Base-by-base conservation (phyloP, 2,888 invertebrate species). In the Schizotus pectinicornis region DNA sequence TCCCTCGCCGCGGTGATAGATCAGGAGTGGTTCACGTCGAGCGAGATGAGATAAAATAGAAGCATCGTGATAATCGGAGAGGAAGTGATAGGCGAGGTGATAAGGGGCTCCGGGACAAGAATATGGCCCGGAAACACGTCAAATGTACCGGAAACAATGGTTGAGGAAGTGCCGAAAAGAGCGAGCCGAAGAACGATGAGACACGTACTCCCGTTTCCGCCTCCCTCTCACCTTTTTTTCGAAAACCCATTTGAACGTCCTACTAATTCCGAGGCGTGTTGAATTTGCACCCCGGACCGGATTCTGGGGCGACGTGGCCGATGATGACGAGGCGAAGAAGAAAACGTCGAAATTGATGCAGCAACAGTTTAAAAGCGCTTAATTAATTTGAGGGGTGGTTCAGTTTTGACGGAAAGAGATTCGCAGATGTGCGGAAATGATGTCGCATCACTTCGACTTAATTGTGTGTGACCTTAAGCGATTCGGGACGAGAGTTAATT, bases 121-220 rank as follows among this genome's bases (percentile, higher is more conserved):
- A 77, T 78, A 77, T 78, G 78, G 77, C 74, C 69, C 76, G 77
- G 77, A 78, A 78, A 77, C 74, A 69, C 70, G 74, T 73, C 72
- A 77, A 79, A 79, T 79, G 77, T 78, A 77, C 73, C 77, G 79
- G 79, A 79, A 79, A 75, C 76, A 73, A 77, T 77, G 74, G 71
- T 70, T 75, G 75, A 77, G 74, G 71, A 76, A 77, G 74, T 76
- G 74, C 70, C 68, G 72, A 67, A 70, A 69, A 73, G 54, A 59
- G 33, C 43, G 30, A 43, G 33, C 43, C n/a, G 13, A 43, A 2
- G 32, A 43, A 43, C 43, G 43, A 43, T 33, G 33, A 22, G 43
- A 55, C 50, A 49, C 49, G 35, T 36, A 30, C 35, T 47, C 13
- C n/a, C 35, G 9, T 13, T 12, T 47, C 12, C 8, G 3, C 11